Percentiles rank a stretch among this genome's conserved stretches.
Conservation (phyloP, 1,140 invertebrate genomes). For the Brachionus manjavacas region DNA sequence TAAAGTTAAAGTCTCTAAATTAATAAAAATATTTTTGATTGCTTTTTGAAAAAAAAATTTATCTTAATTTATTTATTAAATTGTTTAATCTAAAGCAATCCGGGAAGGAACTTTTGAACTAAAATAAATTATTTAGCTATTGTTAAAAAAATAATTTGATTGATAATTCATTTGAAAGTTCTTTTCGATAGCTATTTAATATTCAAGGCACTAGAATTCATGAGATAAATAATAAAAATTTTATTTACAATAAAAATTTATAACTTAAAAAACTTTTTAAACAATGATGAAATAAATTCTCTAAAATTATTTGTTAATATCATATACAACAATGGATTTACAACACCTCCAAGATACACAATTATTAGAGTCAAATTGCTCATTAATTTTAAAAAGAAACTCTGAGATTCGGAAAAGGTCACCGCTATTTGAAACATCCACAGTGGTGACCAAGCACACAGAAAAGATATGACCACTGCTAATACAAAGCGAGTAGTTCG, state of each 20-base stretch:
- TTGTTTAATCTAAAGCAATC: too few relatives aligned
- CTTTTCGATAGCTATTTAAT: too few relatives aligned
- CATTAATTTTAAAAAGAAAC: constrained; percentile 28
- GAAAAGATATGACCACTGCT: constrained; percentile 12
- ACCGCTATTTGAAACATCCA: constrained; percentile 37
- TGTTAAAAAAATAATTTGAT: too few relatives aligned
- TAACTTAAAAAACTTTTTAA: not conserved
- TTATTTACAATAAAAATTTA: not conserved
- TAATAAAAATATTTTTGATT: too few relatives aligned
- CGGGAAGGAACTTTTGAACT: too few relatives aligned
- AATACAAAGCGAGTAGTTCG: constrained; percentile 29
- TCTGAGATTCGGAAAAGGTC: not conserved
- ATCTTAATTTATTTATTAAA: too few relatives aligned
- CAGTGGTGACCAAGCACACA: constrained; percentile 17
- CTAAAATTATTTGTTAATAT: constrained; percentile 39
- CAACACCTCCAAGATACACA: constrained; percentile 36
- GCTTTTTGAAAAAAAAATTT: too few relatives aligned
- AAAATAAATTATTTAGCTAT: too few relatives aligned
- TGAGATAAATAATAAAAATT: not conserved
- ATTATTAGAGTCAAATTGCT: constrained; percentile 39
- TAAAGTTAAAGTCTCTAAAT: too few relatives aligned
- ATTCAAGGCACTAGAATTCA: too few relatives aligned
- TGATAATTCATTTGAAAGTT: too few relatives aligned
- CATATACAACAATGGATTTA: constrained; percentile 34
- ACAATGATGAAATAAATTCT: not conserved